These are phyloP conservation scores for Melanargia galathea DNA, from an alignment of 2,888 invertebrate genomes.

Conservation along the genomic window DNA sequence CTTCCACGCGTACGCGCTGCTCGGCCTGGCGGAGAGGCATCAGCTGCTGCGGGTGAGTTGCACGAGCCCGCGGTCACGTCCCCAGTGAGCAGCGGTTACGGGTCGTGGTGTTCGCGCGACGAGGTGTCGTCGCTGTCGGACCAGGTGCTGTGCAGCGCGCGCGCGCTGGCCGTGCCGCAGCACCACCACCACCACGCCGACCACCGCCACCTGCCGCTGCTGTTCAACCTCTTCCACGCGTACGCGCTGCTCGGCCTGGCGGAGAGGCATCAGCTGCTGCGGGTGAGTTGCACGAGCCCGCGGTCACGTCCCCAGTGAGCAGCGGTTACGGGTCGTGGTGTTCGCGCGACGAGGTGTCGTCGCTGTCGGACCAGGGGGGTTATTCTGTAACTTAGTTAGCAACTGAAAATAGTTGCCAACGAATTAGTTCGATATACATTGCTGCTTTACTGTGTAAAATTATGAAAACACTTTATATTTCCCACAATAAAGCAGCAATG, in stretches of 20 bases:
- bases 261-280: conserved; percentile 88
- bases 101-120: conserved; percentile 68
- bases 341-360: conserved; percentile 63
- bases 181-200: conserved; percentile 52
- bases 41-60: conserved; percentile 82
- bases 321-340: conserved; percentile 71
- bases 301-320: conserved; percentile 52
- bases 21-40: conserved; percentile 88
- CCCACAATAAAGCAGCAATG: too few relatives aligned
- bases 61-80: background rate
- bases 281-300: conserved; percentile 78
- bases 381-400: too few relatives aligned
- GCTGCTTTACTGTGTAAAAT: too few relatives aligned
- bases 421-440: too few relatives aligned
- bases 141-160: conserved; percentile 75
- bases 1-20: conserved; percentile 94
- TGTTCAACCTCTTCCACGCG: conserved; percentile 96
- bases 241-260: conserved; percentile 90
- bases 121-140: conserved; percentile 71
- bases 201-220: conserved; percentile 93
- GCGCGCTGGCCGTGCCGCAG: conserved; percentile 65
- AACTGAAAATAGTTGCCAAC: too few relatives aligned
- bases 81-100: conserved; percentile 66
- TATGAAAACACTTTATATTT: too few relatives aligned
- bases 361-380: conserved; percentile 80